Evolutionary conservation across 2,888 invertebrate species (phyloP), one percentile per base, ranked within the genome.

Genomic region (Lasioglossum lativentre): DNA sequence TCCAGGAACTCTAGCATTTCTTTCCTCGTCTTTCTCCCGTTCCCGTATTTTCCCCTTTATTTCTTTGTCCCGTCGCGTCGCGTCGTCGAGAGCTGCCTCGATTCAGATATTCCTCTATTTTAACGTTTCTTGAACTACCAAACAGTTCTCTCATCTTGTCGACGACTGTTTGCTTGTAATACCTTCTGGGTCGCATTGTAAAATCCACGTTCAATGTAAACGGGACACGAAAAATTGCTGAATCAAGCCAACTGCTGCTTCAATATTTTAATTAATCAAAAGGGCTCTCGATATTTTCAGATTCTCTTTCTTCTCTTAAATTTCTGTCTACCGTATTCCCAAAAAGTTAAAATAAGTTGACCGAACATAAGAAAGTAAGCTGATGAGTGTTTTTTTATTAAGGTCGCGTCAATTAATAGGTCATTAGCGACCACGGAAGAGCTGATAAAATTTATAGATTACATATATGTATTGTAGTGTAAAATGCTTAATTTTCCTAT

Each of bases 1-100:
- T 91, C 83, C 84, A 83, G 76, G 76, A 72, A 86, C 78, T 82
- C 68, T 77, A 66, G 66, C 74, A 30, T 82, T 86, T 80, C 76
- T 81, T 79, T 85, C 73, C 68, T 83, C 38, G 23, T 42, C 52
- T 40, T 30, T 42, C 45, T 71, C 79, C 40, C 71, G 14, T 71
- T n/a, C 70, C 63, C 78, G 72, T 82, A 76, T 27, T 38, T 68
- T 27, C 10, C 27, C 45, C 34, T 30, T 52, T 63, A 71, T 52
- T 34, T 72, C 80, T 27, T 75, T 73, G 45, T 73, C 59, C 52
- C 34, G 40, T 47, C n/a, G n/a, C 68, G 45, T 73, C 59, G 42
- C 34, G 40, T 47, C n/a, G n/a, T 47, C n/a, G n/a, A 73, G 23
- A 27, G 40, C 30, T 82, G 47, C 52, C 63, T 40, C n/a, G n/a